Evolutionary conservation across 2,113 vertebrate genomes (phyloP).

Genomic region (Hiodon tergisus): DNA sequence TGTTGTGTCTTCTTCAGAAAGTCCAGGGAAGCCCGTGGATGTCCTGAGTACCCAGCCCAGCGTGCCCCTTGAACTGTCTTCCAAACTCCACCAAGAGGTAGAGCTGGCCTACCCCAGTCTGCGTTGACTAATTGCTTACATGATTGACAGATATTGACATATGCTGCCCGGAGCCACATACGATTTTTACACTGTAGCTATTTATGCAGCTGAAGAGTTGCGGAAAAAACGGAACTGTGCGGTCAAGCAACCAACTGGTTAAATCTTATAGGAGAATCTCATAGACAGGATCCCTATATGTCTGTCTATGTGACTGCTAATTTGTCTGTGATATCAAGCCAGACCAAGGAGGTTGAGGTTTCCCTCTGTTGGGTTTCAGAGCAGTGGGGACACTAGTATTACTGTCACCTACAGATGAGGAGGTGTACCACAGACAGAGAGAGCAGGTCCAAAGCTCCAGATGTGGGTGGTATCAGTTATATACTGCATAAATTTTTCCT

Average conservation of each 20-base stretch:
- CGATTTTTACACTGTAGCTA: too few species aligned
- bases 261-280: not conserved
- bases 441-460: not conserved
- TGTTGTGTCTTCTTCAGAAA: not conserved
- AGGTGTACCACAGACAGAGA: not conserved
- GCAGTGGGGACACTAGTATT: not conserved
- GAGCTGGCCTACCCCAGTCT: too few species aligned
- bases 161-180: too few species aligned
- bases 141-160: too few species aligned
- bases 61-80: not conserved
- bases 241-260: not conserved
- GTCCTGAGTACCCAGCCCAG: not conserved
- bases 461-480: not conserved
- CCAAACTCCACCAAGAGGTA: not conserved
- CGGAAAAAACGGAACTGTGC: too few species aligned
- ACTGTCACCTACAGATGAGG: not conserved
- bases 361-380: too few species aligned
- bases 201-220: too few species aligned
- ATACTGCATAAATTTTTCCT: not conserved
- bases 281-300: not conserved
- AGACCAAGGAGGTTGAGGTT: too few species aligned
- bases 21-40: not conserved
- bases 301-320: too few species aligned
- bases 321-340: too few species aligned
- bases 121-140: too few species aligned